Evolutionary conservation across 2,113 vertebrate species (phyloP).

Genomic region (Chamaea fasciata): DNA sequence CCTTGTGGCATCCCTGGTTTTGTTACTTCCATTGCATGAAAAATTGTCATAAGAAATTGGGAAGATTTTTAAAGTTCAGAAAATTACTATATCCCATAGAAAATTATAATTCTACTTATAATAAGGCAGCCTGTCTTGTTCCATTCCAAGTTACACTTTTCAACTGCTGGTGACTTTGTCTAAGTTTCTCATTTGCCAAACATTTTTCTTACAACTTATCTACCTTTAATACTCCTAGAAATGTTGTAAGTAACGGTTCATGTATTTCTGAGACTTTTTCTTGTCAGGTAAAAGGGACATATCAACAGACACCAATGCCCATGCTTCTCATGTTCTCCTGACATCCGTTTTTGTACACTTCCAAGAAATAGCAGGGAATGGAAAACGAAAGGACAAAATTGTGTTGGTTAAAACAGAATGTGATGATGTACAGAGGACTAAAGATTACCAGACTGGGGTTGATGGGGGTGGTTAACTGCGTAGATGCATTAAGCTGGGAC

Average conservation of each 20-base stretch:
- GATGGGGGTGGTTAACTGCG: background rate
- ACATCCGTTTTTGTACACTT: background rate
- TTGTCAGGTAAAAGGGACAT: background rate
- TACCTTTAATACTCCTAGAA: background rate
- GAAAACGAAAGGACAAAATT: background rate
- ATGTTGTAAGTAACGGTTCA: background rate
- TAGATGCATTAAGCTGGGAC: background rate
- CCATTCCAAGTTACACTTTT: background rate
- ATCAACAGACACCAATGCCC: background rate
- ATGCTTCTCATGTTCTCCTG: background rate
- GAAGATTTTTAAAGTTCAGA: background rate
- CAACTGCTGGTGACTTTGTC: background rate
- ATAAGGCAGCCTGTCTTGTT: background rate
- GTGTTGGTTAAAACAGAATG: background rate
- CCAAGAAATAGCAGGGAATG: background rate
- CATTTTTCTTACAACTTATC: background rate
- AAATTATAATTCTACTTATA: background rate
- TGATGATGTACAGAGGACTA: background rate
- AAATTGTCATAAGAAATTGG: background rate
- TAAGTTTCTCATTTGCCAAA: background rate
- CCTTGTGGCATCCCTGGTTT: background rate
- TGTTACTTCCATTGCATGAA: background rate
- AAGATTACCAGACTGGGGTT: background rate
- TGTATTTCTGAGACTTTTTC: background rate
- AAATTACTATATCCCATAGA: background rate